These are phyloP conservation scores for Hartigia nigra DNA, from an alignment of 2,888 invertebrate genomes.

Conservation along the genomic window DNA sequence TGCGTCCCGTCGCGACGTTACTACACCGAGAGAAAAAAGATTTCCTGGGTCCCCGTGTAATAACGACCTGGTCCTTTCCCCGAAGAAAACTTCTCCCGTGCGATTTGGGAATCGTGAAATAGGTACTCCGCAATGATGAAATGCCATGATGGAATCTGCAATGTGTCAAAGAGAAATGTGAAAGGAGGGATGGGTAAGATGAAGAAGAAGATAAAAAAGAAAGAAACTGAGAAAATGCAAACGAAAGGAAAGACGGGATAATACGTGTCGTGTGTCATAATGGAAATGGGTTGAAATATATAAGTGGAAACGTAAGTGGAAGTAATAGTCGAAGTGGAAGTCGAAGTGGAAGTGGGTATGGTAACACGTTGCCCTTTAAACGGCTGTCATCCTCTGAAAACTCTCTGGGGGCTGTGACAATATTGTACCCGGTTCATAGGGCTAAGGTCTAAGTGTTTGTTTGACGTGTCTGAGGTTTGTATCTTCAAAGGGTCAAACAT, in stretches of 20 bases:
- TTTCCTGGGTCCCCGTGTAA: neutral
- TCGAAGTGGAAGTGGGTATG: neutral
- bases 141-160: neutral
- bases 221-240: neutral
- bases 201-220: slow-evolving; percentile 23
- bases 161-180: neutral
- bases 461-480: slow-evolving; percentile 46
- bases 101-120: neutral
- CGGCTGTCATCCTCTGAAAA: slow-evolving; percentile 34
- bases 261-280: neutral
- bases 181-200: neutral
- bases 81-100: neutral
- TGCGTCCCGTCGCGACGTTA: neutral
- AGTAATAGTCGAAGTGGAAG: slow-evolving; percentile 3
- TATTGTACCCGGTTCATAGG: slow-evolving; percentile 39
- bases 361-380: slow-evolving; percentile 36
- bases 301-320: slow-evolving; percentile 18
- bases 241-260: slow-evolving; percentile 15
- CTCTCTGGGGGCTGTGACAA: slow-evolving; percentile 31
- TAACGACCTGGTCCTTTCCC: neutral
- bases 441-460: slow-evolving; percentile 35
- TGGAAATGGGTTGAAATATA: slow-evolving; percentile 20
- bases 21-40: neutral
- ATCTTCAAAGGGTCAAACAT: slow-evolving; percentile 50
- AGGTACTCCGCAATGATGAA: neutral